Base-by-base conservation (phyloP, 2,888 invertebrate species). In the Calliphora vomitoria region DNA sequence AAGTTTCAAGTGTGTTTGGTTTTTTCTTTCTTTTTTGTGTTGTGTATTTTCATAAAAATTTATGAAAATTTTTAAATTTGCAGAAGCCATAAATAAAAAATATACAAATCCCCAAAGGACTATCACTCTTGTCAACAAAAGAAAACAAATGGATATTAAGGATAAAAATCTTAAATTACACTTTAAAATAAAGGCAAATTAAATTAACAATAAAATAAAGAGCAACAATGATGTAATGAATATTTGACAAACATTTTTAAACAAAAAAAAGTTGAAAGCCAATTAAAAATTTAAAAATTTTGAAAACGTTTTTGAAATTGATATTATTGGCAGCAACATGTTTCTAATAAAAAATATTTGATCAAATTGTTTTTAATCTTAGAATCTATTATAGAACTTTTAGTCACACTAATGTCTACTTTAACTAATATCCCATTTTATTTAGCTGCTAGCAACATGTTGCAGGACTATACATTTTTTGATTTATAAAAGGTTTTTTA, bases 1-100 rank as follows among this genome's bases (percentile, higher is more conserved):
- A 71, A 53, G 10, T 71, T 71, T 50, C 69, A 71, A 71, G 50
- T 71, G 31, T 68, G 68, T 66, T 66, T 44, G 50, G 6, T 15
- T 50, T 15, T 55, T 55, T 55, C 8, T 55, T 55, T 8, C n/a
- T 62, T 38, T 38, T 3, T 10, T 62, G n/a, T 62, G 1, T 38
- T 10, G 38, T 62, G 8, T 38, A 38, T 38, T 60, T 60, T 15
- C n/a, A 35, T 1, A 66, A 44, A 66, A 44, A 66, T 31, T 47
- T 47, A 69, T 69, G 25, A 68, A 47, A 31, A 15, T 47, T 20
- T 68, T 64, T 38, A 38, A 38, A 38, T 64, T 38, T 47, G 10
- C 68, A 25, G 31, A 68, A 68, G 68, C 31, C 35, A 69, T 69
- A 69, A 69, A 69, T 69, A 31, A 71, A 25, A 44, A 10, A 0